These are phyloP conservation scores for Patella vulgata DNA, from an alignment of 1,140 invertebrate genomes.

Conservation along the genomic window DNA sequence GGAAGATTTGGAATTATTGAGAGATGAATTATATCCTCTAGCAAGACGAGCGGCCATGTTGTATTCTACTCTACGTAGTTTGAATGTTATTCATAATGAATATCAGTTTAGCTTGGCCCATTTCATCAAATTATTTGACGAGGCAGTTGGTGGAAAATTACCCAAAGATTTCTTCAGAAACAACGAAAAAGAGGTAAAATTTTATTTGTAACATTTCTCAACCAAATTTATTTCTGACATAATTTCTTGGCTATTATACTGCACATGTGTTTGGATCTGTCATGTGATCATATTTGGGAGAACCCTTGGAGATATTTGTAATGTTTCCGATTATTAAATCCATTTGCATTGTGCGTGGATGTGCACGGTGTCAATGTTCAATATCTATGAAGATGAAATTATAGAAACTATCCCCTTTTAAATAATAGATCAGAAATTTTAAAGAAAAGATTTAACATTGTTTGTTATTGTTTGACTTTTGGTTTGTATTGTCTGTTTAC, in stretches of 20 bases:
- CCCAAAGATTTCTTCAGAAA: conserved; percentile 44
- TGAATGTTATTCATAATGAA: conserved; percentile 54
- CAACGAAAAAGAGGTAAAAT: too few relatives aligned
- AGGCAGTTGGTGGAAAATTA: conserved; percentile 56
- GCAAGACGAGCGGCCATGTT: conserved; percentile 59
- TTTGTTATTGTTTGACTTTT: background rate
- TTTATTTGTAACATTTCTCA: background rate
- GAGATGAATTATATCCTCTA: conserved; percentile 61
- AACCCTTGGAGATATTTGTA: background rate
- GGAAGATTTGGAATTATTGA: conserved; percentile 54
- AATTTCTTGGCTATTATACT: too few relatives aligned
- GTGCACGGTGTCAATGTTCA: too few relatives aligned
- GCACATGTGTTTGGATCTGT: too few relatives aligned
- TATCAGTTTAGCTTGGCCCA: conserved; percentile 60
- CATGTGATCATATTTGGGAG: conserved; percentile 19
- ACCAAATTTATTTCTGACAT: too few relatives aligned
- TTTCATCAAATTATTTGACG: conserved; percentile 62
- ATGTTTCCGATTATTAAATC: too few relatives aligned
- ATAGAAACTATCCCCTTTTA: too few relatives aligned
- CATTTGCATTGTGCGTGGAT: too few relatives aligned
- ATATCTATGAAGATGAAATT: too few relatives aligned
- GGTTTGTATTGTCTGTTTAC: conserved; percentile 13
- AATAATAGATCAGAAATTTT: too few relatives aligned
- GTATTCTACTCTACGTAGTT: conserved; percentile 51
- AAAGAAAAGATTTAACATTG: too few relatives aligned